Evolutionary conservation across 2,888 invertebrate species (phyloP).

Genomic region (Rhorus exstirpatorius): DNA sequence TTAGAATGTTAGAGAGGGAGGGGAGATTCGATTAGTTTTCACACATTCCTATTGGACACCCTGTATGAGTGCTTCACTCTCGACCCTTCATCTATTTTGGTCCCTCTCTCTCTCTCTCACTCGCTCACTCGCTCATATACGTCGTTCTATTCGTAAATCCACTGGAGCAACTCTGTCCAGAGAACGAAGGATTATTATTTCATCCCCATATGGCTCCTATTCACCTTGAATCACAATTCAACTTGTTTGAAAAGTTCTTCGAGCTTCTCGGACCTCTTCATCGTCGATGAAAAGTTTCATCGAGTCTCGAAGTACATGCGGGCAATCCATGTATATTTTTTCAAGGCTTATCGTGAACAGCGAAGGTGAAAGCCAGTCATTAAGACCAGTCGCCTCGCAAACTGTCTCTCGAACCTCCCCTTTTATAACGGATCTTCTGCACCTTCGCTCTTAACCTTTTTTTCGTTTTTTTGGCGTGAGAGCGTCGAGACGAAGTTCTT

Average conservation of each 20-base stretch:
- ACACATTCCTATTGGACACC: too few species aligned
- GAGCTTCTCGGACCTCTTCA: conserved; percentile 38
- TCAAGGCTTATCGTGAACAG: conserved; percentile 7
- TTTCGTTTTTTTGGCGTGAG: not conserved
- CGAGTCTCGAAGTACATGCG: too few species aligned
- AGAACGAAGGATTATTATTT: conserved; percentile 15
- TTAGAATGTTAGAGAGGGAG: too few species aligned
- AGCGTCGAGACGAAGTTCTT: conserved; percentile 15
- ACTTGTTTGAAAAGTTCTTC: conserved; percentile 15
- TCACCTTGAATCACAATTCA: not conserved
- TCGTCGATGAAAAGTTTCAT: conserved; percentile 46
- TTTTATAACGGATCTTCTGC: conserved; percentile 18
- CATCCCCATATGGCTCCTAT: not conserved
- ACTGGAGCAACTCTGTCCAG: not conserved
- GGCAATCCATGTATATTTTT: not conserved
- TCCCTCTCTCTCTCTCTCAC: too few species aligned
- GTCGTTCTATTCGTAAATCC: conserved; percentile 1
- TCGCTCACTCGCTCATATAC: too few species aligned
- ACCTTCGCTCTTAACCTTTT: not conserved
- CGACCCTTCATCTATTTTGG: too few species aligned
- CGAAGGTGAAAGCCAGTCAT: conserved; percentile 32
- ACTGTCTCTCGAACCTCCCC: conserved; percentile 18
- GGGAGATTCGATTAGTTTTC: too few species aligned
- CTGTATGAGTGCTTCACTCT: too few species aligned
- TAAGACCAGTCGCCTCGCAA: conserved; percentile 27